Evolutionary conservation across 2,797 vertebrate species (phyloP).

Genomic region (Catostomus latipinnis): DNA sequence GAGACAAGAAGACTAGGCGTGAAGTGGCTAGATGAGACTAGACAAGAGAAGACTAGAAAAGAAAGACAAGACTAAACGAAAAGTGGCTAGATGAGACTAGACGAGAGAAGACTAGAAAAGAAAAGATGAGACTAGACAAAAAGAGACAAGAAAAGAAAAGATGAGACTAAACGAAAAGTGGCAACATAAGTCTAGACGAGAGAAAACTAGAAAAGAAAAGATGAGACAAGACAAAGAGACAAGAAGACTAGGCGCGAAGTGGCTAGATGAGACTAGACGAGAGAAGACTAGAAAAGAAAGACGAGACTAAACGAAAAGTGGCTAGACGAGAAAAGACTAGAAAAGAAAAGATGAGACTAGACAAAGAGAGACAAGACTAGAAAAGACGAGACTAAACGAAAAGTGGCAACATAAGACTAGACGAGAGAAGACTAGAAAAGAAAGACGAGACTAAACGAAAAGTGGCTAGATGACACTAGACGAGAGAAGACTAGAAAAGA

Average conservation of each 20-base stretch:
- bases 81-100: too few species aligned
- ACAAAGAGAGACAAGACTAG: not conserved
- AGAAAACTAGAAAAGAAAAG: not conserved
- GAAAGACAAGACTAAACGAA: too few species aligned
- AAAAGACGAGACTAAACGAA: not conserved
- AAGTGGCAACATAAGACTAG: not conserved
- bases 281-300: too few species aligned
- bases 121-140: not conserved
- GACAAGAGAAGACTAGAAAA: too few species aligned
- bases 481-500: not conserved
- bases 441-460: not conserved
- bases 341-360: too few species aligned
- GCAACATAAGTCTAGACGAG: too few species aligned
- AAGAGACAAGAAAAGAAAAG: not conserved
- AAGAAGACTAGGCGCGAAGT: not conserved
- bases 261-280: too few species aligned
- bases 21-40: too few species aligned
- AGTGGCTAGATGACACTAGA: not conserved
- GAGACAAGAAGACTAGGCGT: too few species aligned
- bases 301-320: too few species aligned
- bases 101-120: not conserved
- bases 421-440: slow-evolving; percentile 46
- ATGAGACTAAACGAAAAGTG: not conserved
- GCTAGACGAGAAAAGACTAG: not conserved
- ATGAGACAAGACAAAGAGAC: not conserved